phyloP scores from a whole-genome alignment of 2,113 vertebrate species.

The Macrotis lagotis region DNA sequence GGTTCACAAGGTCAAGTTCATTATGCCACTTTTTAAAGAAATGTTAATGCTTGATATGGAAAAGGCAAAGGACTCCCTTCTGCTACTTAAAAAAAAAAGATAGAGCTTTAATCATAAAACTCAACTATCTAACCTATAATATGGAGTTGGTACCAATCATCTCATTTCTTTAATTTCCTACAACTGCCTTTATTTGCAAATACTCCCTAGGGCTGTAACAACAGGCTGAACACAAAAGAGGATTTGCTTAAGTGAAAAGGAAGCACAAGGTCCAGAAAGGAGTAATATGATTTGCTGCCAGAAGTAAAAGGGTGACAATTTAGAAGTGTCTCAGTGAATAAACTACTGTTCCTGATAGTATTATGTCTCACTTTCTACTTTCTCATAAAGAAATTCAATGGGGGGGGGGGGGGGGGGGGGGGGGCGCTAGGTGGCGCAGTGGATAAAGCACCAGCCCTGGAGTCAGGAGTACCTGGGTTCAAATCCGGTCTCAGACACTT shows the following conservation, averaged over 20 bases:
- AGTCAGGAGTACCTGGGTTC: too few species aligned
- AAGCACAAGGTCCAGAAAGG: conserved; percentile 48
- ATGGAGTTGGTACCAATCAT: background rate
- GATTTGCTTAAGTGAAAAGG: background rate
- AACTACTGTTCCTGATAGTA: conserved; percentile 49
- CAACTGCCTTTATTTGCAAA: conserved; percentile 35
- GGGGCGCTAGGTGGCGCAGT: too few species aligned
- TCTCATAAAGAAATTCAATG: conserved; percentile 46
- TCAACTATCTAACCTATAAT: background rate
- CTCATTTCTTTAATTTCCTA: background rate
- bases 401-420: too few species aligned
- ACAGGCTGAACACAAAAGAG: background rate
- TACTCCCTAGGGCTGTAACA: background rate
- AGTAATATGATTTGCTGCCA: conserved; percentile 55
- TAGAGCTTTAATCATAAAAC: background rate
- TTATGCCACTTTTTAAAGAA: background rate
- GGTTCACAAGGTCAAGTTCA: background rate
- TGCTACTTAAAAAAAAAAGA: too few species aligned
- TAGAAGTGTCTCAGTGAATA: conserved; percentile 65
- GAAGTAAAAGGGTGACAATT: conserved; percentile 49
- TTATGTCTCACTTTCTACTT: conserved; percentile 4
- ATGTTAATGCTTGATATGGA: background rate
- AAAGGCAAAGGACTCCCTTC: background rate
- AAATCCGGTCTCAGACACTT: too few species aligned
- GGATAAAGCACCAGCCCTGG: too few species aligned